Conservation (phyloP, 2,888 invertebrate species). For the Drosophila anceps region DNA sequence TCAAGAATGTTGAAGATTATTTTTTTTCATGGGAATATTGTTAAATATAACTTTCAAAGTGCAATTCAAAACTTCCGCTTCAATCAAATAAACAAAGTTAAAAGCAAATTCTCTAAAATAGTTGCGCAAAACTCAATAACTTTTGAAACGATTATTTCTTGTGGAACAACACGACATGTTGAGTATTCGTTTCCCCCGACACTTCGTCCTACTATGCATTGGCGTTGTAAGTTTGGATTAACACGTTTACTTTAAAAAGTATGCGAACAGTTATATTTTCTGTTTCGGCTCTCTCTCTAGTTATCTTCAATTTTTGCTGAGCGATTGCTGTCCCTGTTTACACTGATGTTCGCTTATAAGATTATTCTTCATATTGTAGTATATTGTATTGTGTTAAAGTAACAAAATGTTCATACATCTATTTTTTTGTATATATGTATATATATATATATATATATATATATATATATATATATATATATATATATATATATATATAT, state of each 20-base stretch:
- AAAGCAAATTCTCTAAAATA: constrained; percentile 19
- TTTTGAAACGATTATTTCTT: constrained; percentile 18
- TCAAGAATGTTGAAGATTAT: not conserved
- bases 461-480: too few relatives aligned
- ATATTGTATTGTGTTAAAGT: constrained; percentile 22
- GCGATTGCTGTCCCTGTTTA: constrained; percentile 8
- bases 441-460: too few relatives aligned
- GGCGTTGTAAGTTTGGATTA: constrained; percentile 25
- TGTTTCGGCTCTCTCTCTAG: constrained; percentile 40
- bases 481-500: too few relatives aligned
- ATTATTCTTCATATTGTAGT: constrained; percentile 12
- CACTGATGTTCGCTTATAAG: not conserved
- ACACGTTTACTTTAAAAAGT: constrained; percentile 47
- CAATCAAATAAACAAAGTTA: constrained; percentile 17
- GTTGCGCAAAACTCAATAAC: constrained; percentile 18
- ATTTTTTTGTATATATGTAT: too few relatives aligned
- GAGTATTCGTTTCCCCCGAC: constrained; percentile 12
- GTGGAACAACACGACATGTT: not conserved
- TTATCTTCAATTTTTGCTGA: constrained; percentile 35
- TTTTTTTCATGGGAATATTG: not conserved
- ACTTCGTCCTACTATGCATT: constrained; percentile 32
- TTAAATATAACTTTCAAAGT: constrained; percentile 1
- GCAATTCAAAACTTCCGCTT: constrained; percentile 1
- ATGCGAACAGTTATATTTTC: constrained; percentile 49
- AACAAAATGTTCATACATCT: constrained; percentile 33